Evolutionary conservation across 2,113 vertebrate genomes (phyloP).

Genomic region (Thunnus maccoyii): DNA sequence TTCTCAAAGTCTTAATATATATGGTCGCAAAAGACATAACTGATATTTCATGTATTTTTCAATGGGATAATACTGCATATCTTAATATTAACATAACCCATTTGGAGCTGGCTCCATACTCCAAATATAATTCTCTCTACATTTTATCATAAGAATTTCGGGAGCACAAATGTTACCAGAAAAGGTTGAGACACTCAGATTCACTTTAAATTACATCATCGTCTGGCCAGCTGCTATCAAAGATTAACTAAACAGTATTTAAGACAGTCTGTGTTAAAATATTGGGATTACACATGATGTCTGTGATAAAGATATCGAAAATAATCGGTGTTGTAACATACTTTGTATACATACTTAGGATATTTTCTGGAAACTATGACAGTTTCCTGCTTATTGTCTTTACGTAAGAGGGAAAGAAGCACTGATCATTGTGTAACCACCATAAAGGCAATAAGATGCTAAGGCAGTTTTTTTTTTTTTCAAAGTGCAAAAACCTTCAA

Average conservation of each 20-base stretch:
- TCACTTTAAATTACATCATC: too few relatives aligned
- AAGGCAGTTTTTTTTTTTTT: conserved; percentile 6
- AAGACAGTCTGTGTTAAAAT: conserved; percentile 2
- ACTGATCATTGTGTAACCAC: neutral
- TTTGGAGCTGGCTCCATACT: neutral
- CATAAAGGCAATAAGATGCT: neutral
- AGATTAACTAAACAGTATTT: neutral
- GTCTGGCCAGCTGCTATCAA: too few relatives aligned
- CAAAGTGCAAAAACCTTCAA: conserved; percentile 24
- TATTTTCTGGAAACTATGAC: neutral
- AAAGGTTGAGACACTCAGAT: too few relatives aligned
- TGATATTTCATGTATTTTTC: neutral
- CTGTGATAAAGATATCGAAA: neutral
- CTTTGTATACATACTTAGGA: neutral
- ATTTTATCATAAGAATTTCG: too few relatives aligned
- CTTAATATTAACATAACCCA: neutral
- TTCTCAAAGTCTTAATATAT: neutral
- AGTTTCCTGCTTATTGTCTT: neutral
- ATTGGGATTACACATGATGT: neutral
- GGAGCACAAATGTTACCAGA: too few relatives aligned
- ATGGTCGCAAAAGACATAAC: neutral
- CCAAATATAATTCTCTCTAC: neutral
- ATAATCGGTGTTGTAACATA: neutral
- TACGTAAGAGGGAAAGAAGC: neutral
- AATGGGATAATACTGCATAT: neutral